Percentiles rank a stretch among this genome's conserved stretches.
Evolutionary conservation across 2,888 invertebrate species (phyloP).

Genomic region (Drosophila yooni): DNA sequence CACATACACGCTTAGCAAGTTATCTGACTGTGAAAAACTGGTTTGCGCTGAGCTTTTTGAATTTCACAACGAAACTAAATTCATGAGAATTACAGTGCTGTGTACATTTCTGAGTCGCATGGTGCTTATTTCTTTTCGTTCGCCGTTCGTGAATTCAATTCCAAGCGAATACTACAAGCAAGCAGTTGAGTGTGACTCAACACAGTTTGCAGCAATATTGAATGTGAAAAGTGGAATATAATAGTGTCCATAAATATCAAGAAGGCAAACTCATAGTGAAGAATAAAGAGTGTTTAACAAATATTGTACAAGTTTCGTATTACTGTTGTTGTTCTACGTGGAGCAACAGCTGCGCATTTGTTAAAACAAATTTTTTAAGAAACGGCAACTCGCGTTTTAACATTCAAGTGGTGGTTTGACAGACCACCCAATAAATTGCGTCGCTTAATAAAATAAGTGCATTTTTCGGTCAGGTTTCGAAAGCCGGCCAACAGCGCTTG

Average conservation of each 20-base stretch:
- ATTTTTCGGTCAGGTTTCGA: slow-evolving; percentile 54
- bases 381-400: slow-evolving; percentile 57
- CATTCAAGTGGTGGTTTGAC: slow-evolving; percentile 62
- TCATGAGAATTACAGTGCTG: slow-evolving; percentile 44
- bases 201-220: slow-evolving; percentile 27
- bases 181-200: slow-evolving; percentile 61
- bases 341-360: slow-evolving; percentile 60
- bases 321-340: slow-evolving; percentile 53
- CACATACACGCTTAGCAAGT: slow-evolving; percentile 31
- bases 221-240: slow-evolving; percentile 51
- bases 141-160: slow-evolving; percentile 42
- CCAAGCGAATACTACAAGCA: slow-evolving; percentile 58
- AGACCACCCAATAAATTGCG: slow-evolving; percentile 68
- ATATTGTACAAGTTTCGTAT: neutral
- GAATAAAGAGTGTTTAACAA: slow-evolving; percentile 31
- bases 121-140: slow-evolving; percentile 3
- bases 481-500: slow-evolving; percentile 61
- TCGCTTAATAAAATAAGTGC: slow-evolving; percentile 42
- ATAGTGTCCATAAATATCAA: slow-evolving; percentile 15
- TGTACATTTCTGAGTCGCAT: slow-evolving; percentile 32
- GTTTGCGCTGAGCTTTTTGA: slow-evolving; percentile 74
- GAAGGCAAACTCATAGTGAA: slow-evolving; percentile 34
- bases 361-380: slow-evolving; percentile 23
- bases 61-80: slow-evolving; percentile 83
- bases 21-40: slow-evolving; percentile 68